Conservation (phyloP, 1,140 invertebrate species). For the Papilio aristodemus region DNA sequence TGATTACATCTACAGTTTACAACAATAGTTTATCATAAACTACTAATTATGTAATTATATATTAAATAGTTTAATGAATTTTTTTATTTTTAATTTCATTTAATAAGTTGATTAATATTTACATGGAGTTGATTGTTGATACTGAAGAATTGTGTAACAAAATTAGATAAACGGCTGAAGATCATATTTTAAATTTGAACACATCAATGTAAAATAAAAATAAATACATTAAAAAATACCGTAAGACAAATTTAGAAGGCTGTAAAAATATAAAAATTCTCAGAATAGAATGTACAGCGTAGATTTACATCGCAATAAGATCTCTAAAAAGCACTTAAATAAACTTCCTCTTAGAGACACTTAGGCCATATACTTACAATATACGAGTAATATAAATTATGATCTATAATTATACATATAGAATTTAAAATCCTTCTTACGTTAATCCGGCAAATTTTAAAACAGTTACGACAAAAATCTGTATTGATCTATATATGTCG, state of each 20-base stretch:
- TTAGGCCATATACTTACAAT: slow-evolving; percentile 18
- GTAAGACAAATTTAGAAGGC: slow-evolving; percentile 19
- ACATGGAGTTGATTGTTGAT: neutral
- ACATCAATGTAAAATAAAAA: slow-evolving; percentile 11
- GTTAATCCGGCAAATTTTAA: neutral
- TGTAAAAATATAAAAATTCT: slow-evolving; percentile 24
- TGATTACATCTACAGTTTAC: slow-evolving; percentile 19
- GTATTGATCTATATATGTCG: neutral
- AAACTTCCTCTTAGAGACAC: slow-evolving; percentile 11
- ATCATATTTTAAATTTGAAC: neutral
- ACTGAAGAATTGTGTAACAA: slow-evolving; percentile 1
- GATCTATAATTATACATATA: slow-evolving; percentile 8
- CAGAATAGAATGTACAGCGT: slow-evolving; percentile 21
- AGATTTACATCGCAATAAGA: slow-evolving; percentile 22
- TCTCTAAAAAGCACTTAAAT: slow-evolving; percentile 28
- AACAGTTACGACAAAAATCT: neutral
- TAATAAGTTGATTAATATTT: slow-evolving; percentile 12
- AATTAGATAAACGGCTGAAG: neutral
- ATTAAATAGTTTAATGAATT: neutral
- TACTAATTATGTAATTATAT: neutral
- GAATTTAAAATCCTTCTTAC: slow-evolving; percentile 8
- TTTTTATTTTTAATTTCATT: neutral
- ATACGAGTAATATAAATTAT: slow-evolving; percentile 4
- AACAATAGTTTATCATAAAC: slow-evolving; percentile 14
- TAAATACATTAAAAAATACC: slow-evolving; percentile 15